phyloP scores from a whole-genome alignment of 2,797 vertebrate genomes.

The Synanceia verrucosa region DNA sequence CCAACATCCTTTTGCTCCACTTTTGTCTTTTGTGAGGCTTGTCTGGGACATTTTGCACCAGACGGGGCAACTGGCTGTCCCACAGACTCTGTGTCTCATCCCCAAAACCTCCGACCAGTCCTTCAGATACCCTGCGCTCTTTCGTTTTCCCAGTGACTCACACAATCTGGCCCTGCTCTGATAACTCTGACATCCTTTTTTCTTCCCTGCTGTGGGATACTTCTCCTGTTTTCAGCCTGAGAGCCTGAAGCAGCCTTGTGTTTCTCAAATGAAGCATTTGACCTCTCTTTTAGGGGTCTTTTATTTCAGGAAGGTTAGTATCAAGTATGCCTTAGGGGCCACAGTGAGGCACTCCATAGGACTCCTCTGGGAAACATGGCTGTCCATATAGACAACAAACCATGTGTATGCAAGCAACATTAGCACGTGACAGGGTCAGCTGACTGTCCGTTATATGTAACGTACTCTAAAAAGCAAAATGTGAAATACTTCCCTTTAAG shows the following conservation, averaged over 20 bases:
- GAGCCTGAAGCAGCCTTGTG: conserved; percentile 55
- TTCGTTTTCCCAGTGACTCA: conserved; percentile 36
- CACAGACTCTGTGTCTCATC: conserved; percentile 24
- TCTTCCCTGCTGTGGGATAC: conserved; percentile 1
- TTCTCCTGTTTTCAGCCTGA: conserved; percentile 18
- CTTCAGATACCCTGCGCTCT: conserved; percentile 2
- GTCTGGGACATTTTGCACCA: conserved; percentile 49
- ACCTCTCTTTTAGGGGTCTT: conserved; percentile 64
- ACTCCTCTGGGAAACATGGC: conserved; percentile 29
- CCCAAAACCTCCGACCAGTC: conserved; percentile 28
- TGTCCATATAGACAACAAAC: conserved; percentile 10
- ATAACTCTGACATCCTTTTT: conserved; percentile 49
- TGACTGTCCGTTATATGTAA: not conserved
- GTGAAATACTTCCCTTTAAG: no score
- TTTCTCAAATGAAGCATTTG: conserved; percentile 74
- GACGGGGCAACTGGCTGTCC: conserved; percentile 10
- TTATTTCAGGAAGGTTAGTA: conserved; percentile 58
- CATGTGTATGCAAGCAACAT: not conserved
- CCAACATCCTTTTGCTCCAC: conserved; percentile 44
- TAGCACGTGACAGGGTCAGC: conserved; percentile 9
- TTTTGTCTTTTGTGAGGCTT: conserved; percentile 43
- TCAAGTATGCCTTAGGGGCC: conserved; percentile 42
- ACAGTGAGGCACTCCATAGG: conserved; percentile 2
- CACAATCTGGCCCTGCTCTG: conserved; percentile 50
- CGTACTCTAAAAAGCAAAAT: not conserved